Base-by-base conservation (phyloP, 2,113 vertebrate species). In the Strix aluco region DNA sequence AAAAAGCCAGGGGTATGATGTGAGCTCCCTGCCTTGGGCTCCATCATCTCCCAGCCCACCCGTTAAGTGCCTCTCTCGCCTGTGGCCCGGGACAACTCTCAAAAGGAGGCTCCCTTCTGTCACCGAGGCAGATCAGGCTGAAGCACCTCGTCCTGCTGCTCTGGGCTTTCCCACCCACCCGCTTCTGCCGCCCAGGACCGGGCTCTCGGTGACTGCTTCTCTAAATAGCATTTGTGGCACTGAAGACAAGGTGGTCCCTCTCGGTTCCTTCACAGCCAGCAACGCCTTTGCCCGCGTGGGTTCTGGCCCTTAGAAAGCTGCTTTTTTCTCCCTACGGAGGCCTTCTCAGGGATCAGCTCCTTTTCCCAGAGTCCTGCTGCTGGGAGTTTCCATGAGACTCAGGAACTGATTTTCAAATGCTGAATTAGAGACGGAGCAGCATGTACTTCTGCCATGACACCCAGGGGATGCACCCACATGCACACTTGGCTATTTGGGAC, bases 401-500 rank as follows among this genome's bases (percentile, higher is more conserved):
- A 11, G 44, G 32, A 58, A 25, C 70, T 52, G 77, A 38, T 52
- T 57, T 49, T 63, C 29, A 19, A 22, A n/a, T 3, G 13, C 66
- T 21, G n/a, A 70, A 13, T 16, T 62, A 19, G 61, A 47, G 78
- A 9, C 0, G 4, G 29, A 86, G 40, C 73, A 57, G 14, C 0
- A 0, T 1, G 4, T 29, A 3, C 8, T 10, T 84, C 29, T 78
- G 84, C 52, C 11, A 0, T 6, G 22, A 32, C 52, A 52, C 25
- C 36, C 36, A 13, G 44, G 44, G 11, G 20, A 84, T 57, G 59
- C 16, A 58, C 38, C 55, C 51, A 30, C 30, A 5, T 6, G 11
- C 51, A 55, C 47, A 0, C 0, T 0, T 40, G 70, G 5, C 84
- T 82, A 3, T 26, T 70, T 30, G 44, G 81, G 21, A 34, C 52